Evolutionary conservation across 2,888 invertebrate species (phyloP), one percentile per base, ranked within the genome.

Genomic region (Xanthia icteritia): DNA sequence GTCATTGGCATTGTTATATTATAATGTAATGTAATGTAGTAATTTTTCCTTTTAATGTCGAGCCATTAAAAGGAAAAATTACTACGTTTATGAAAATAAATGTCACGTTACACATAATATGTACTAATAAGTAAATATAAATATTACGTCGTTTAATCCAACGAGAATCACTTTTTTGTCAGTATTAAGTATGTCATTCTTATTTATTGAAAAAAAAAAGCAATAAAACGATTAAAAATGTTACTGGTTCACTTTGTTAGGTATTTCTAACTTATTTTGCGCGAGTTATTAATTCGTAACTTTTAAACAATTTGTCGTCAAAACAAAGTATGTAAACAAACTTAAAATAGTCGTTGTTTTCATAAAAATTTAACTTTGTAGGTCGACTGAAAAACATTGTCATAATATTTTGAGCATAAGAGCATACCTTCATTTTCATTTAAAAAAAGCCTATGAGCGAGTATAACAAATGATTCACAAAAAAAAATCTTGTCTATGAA

Each of bases 1-100:
- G 78, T 88, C 81, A 84, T 73, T 66, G 13, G 31, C 27, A 73
- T 82, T 77, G 27, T 77, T 73, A 15, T 78, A 61, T 3, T 51
- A 45, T 68, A 76, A 63, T 58, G n/a, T n/a, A n/a, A n/a, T n/a
- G n/a, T n/a, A n/a, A n/a, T n/a, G n/a, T n/a, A n/a, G n/a, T n/a
- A n/a, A n/a, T n/a, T n/a, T n/a, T n/a, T n/a, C n/a, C n/a, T n/a
- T n/a, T n/a, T n/a, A n/a, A n/a, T n/a, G n/a, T 42, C 17, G 51
- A 6, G 63, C 70, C 76, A 65, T 61, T 72, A 76, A 66, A 54
- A 73, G 74, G 75, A 75, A 84, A 77, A 56, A 66, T 20, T 51
- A 71, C 11, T 70, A 20, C 17, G 67, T 51, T 58, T 48, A 78
- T 60, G 36, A 9, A 56, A 64, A 54, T 60, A 58, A 64, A 69